These are phyloP conservation scores for Bubo scandiacus DNA, from an alignment of 2,113 vertebrate species.

Conservation along the genomic window DNA sequence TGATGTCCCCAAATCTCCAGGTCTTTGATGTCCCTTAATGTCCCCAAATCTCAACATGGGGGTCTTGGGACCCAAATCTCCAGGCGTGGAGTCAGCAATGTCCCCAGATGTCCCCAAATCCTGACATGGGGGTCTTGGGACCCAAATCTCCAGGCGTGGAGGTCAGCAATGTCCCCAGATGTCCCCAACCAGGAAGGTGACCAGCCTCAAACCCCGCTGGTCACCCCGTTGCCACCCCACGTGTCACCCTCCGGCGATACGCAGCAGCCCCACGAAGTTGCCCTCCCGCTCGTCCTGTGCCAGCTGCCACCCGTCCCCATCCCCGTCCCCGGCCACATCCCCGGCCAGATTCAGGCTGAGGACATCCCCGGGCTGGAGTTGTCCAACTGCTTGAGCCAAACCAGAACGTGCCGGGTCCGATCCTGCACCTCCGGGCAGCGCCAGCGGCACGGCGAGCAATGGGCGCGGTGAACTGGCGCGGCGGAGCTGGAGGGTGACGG, in stretches of 20 bases:
- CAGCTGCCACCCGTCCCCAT: background rate
- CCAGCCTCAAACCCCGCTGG: rapidly evolving
- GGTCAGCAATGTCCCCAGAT: background rate
- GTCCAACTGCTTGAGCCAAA: background rate
- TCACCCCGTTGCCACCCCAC: background rate
- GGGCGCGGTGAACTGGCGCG: rapidly evolving
- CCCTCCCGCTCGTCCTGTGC: background rate
- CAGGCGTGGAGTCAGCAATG: no score
- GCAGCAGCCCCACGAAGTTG: background rate
- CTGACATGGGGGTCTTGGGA: background rate
- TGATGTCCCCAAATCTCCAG: background rate
- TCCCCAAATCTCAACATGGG: background rate
- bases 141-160: background rate
- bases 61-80: background rate
- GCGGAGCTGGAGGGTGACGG: background rate
- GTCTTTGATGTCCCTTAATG: background rate
- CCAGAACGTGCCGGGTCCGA: rapidly evolving
- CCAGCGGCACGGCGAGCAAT: background rate
- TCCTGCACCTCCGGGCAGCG: rapidly evolving
- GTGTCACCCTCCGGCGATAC: background rate
- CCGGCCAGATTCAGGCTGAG: rapidly evolving
- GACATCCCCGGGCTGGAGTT: background rate
- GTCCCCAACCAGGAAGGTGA: background rate
- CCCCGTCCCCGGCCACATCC: no score
- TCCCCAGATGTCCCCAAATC: background rate